These are phyloP conservation scores for Alethe castanea DNA, from an alignment of 2,113 vertebrate genomes.

Conservation along the genomic window DNA sequence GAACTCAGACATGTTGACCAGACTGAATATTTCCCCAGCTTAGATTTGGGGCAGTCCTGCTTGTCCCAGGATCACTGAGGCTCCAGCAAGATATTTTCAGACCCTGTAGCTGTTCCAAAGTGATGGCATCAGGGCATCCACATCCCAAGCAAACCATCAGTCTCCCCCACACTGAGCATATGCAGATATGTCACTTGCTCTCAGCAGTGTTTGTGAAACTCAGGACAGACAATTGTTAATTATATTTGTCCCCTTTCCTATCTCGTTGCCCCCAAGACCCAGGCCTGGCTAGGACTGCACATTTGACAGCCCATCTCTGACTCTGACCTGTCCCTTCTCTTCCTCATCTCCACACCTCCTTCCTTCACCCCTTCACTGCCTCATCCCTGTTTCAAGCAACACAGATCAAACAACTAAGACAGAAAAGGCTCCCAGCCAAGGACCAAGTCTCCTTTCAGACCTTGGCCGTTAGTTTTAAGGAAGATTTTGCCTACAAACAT, in stretches of 20 bases:
- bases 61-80: not conserved
- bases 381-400: not conserved
- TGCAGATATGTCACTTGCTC: not conserved
- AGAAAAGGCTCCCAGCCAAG: not conserved
- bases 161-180: accelerated
- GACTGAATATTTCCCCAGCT: not conserved
- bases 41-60: not conserved
- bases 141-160: not conserved
- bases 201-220: not conserved
- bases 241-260: not conserved
- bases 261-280: not conserved
- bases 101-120: not conserved
- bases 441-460: not conserved
- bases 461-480: not conserved
- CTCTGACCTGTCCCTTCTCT: not conserved
- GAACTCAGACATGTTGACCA: not conserved
- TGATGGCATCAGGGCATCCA: not conserved
- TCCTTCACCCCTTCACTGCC: not conserved
- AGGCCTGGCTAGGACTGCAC: not conserved
- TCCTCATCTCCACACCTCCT: not conserved
- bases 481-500: not conserved
- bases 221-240: not conserved
- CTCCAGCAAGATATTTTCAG: not conserved
- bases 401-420: not conserved
- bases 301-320: not conserved